Conservation (phyloP, 2,797 vertebrate species). For the Sus cebifrons region DNA sequence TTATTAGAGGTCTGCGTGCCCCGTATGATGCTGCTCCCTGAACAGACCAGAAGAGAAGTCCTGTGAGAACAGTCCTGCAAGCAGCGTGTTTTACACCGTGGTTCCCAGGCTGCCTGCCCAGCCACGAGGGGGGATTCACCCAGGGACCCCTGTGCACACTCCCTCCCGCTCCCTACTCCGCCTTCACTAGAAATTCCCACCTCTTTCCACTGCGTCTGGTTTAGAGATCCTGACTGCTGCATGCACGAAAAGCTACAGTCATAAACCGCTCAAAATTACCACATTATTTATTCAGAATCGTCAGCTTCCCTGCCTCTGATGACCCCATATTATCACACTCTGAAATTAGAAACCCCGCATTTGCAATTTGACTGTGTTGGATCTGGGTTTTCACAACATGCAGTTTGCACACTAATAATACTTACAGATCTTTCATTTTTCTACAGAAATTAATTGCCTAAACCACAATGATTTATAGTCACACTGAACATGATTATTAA, state of each 20-base stretch:
- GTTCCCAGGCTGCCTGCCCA: neutral
- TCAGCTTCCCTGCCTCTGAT: conserved; percentile 84
- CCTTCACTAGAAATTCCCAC: conserved; percentile 67
- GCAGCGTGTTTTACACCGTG: neutral
- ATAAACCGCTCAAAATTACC: conserved; percentile 80
- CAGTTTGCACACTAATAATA: conserved; percentile 94
- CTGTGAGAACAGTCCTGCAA: neutral
- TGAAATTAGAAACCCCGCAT: conserved; percentile 86
- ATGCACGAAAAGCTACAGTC: conserved; percentile 75
- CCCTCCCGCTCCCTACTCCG: conserved; percentile 36
- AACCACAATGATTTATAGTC: conserved; percentile 98
- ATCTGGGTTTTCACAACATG: conserved; percentile 93
- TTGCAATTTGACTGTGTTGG: conserved; percentile 89
- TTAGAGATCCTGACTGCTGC: conserved; percentile 72
- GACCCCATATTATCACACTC: conserved; percentile 85
- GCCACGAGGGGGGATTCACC: neutral
- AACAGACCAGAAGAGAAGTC: conserved; percentile 21
- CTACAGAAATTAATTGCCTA: conserved; percentile 97
- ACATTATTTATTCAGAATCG: conserved; percentile 84
- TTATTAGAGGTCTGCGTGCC: neutral
- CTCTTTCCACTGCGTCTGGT: conserved; percentile 19
- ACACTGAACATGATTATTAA: conserved; percentile 97
- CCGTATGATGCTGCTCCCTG: neutral
- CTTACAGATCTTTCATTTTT: conserved; percentile 95
- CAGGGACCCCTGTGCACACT: conserved; percentile 32